Conservation (phyloP, 2,888 invertebrate genomes). For the Agrochola litura region DNA sequence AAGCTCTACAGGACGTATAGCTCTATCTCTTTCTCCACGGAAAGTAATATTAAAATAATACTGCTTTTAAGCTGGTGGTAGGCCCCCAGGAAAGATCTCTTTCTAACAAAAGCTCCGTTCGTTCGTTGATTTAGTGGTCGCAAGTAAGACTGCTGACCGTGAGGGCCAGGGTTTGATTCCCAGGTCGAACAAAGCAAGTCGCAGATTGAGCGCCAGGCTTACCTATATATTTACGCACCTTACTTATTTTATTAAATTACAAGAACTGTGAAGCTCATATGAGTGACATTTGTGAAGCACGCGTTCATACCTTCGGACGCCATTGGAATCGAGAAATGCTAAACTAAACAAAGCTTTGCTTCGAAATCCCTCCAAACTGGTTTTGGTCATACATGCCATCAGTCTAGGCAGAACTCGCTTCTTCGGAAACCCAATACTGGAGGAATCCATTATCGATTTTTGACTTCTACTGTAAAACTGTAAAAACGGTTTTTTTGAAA, state of each 20-base stretch:
- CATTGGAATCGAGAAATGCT: slow-evolving; percentile 81
- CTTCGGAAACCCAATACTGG: slow-evolving; percentile 35
- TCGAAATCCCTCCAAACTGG: slow-evolving; percentile 82
- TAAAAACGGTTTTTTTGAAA: not conserved
- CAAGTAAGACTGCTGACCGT: not conserved
- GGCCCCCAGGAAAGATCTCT: too few relatives aligned
- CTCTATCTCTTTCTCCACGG: too few relatives aligned
- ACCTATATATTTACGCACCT: too few relatives aligned
- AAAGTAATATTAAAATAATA: too few relatives aligned
- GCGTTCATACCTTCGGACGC: slow-evolving; percentile 80
- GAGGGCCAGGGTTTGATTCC: not conserved
- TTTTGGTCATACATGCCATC: slow-evolving; percentile 86
- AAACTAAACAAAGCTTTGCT: slow-evolving; percentile 80
- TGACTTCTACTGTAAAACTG: slow-evolving; percentile 2
- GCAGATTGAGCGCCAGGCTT: not conserved
- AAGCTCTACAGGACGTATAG: too few relatives aligned
- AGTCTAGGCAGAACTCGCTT: slow-evolving; percentile 82
- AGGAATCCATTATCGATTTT: slow-evolving; percentile 14
- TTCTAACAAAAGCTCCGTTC: not conserved
- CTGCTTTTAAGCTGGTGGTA: too few relatives aligned
- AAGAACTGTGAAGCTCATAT: not conserved
- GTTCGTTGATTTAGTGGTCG: not conserved
- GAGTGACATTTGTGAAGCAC: not conserved
- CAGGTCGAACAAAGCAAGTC: not conserved
- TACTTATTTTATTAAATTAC: not conserved